Conservation (phyloP, 2,888 invertebrate genomes). For the Laothoe populi region DNA sequence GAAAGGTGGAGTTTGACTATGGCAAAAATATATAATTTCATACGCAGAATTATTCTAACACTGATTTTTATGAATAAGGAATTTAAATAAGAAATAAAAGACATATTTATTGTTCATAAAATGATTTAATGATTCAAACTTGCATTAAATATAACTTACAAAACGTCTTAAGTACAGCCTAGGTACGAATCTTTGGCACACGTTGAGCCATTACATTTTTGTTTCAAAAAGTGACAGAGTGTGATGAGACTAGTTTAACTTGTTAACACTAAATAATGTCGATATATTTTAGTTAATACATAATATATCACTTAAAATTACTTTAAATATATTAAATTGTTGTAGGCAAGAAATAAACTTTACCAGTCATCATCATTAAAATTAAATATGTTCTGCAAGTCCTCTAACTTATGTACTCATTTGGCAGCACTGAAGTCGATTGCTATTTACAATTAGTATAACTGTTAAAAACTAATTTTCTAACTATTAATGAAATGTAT, state of each 20-base stretch:
- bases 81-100: constrained; percentile 7
- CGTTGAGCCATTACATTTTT: constrained; percentile 53
- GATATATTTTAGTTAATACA: constrained; percentile 10
- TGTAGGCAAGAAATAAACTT: constrained; percentile 16
- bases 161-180: constrained; percentile 69
- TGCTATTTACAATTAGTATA: constrained; percentile 9
- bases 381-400: constrained; percentile 14
- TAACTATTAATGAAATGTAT: constrained; percentile 18
- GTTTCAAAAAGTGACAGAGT: constrained; percentile 30
- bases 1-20: no score
- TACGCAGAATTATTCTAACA: no score
- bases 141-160: constrained; percentile 71
- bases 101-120: constrained; percentile 51
- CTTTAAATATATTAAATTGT: constrained; percentile 14
- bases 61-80: no score
- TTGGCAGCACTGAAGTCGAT: constrained; percentile 6
- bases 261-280: constrained; percentile 21
- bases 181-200: constrained; percentile 62
- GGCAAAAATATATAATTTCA: no score
- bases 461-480: constrained; percentile 1
- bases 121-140: constrained; percentile 69
- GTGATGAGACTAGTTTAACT: constrained; percentile 18
- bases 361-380: constrained; percentile 18
- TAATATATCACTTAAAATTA: constrained; percentile 2
- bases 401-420: neutral